These are phyloP conservation scores for Drosophila glabriapex DNA, from an alignment of 2,888 invertebrate genomes.

Conservation along the genomic window DNA sequence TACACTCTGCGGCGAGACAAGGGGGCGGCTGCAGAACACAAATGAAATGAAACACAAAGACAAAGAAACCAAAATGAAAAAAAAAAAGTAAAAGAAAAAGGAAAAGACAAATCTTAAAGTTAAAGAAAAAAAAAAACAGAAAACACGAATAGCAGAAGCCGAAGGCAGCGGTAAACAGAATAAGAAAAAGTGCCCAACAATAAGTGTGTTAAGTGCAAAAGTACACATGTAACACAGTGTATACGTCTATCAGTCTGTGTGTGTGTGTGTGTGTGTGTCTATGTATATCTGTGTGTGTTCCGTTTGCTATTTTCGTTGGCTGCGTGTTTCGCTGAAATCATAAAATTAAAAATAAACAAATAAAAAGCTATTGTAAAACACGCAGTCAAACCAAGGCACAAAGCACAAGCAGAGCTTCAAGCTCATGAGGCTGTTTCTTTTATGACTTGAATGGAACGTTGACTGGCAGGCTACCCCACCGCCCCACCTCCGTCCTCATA, in stretches of 20 bases:
- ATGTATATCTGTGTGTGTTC: slow-evolving; percentile 11
- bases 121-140: slow-evolving; percentile 57
- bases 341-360: slow-evolving; percentile 78
- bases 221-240: slow-evolving; percentile 65
- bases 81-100: slow-evolving; percentile 20
- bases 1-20: slow-evolving; percentile 32
- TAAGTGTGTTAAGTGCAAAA: slow-evolving; percentile 76
- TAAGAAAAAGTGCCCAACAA: slow-evolving; percentile 57
- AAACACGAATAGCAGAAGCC: slow-evolving; percentile 57
- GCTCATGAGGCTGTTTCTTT: slow-evolving; percentile 26
- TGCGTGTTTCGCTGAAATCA: slow-evolving; percentile 67
- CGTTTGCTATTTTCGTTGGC: slow-evolving; percentile 47
- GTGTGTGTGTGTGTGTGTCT: neutral
- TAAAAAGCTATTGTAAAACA: slow-evolving; percentile 70
- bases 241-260: slow-evolving; percentile 4
- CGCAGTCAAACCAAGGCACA: slow-evolving; percentile 39
- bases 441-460: slow-evolving; percentile 34
- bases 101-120: slow-evolving; percentile 45
- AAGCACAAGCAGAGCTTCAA: slow-evolving; percentile 8
- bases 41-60: slow-evolving; percentile 61
- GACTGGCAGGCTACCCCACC: neutral
- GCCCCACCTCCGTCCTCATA: neutral
- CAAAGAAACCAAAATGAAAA: slow-evolving; percentile 36
- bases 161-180: slow-evolving; percentile 42
- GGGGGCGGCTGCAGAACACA: slow-evolving; percentile 32